Percentiles rank a stretch among this genome's conserved stretches.
phyloP scores from a whole-genome alignment of 2,113 vertebrate species.

The Catharus bicknelli region DNA sequence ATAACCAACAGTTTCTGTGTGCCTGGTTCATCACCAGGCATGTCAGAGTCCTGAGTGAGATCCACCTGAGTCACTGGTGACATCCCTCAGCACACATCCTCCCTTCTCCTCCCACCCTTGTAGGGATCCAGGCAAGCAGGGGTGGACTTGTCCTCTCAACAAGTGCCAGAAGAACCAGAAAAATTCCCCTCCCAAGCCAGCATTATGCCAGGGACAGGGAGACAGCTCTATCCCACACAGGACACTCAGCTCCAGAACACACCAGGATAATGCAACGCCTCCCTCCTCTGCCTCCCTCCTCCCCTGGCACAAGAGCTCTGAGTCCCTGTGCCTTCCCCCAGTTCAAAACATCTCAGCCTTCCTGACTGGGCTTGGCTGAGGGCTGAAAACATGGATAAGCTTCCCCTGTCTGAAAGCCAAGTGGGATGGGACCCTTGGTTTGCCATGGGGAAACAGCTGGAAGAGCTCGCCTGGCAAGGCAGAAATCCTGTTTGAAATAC shows the following conservation, averaged over 20 bases:
- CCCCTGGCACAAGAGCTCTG: neutral
- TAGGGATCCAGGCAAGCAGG: conserved; percentile 15
- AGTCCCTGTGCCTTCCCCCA: neutral
- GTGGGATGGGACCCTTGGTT: conserved; percentile 37
- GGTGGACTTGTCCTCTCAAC: neutral
- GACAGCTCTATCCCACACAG: conserved; percentile 15
- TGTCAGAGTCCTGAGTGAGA: neutral
- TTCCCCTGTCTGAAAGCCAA: conserved; percentile 58
- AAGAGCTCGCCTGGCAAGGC: neutral
- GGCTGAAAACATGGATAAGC: conserved; percentile 50
- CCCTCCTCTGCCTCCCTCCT: neutral
- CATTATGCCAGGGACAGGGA: neutral
- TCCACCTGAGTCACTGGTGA: conserved; percentile 24
- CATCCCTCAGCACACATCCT: conserved; percentile 20
- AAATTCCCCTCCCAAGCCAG: neutral
- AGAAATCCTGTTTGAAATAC: conserved; percentile 7
- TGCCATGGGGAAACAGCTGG: neutral
- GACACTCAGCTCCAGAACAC: neutral
- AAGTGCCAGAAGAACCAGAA: neutral
- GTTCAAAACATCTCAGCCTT: conserved; percentile 41
- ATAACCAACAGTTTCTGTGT: neutral
- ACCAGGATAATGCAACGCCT: fast-evolving
- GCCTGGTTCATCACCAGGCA: neutral
- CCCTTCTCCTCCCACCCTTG: fast-evolving
- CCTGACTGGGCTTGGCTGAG: conserved; percentile 57